These are phyloP conservation scores for Ceratosolen solmsi DNA, from an alignment of 1,140 invertebrate species.

Conservation along the genomic window DNA sequence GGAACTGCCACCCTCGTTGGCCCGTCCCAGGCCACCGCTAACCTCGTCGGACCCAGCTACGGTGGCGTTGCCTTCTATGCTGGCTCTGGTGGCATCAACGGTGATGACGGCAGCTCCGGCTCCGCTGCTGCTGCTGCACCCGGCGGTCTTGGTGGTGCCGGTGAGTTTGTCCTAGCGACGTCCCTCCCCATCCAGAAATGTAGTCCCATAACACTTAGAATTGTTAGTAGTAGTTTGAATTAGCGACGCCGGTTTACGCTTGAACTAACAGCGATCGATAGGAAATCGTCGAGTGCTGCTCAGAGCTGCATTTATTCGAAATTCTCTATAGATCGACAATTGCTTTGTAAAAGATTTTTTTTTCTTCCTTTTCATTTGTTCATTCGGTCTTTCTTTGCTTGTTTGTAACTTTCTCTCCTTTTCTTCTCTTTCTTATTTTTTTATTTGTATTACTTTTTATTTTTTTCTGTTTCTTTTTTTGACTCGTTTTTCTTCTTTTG, in stretches of 20 bases:
- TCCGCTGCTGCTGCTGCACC: constrained; percentile 71
- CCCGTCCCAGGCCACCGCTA: constrained; percentile 69
- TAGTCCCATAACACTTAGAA: background rate
- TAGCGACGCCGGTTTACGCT: background rate
- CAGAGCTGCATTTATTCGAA: no score
- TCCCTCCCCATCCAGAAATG: background rate
- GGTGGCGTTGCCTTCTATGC: constrained; percentile 71
- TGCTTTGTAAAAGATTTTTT: no score
- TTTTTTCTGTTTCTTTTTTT: no score
- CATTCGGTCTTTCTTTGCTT: no score
- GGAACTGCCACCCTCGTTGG: constrained; percentile 71
- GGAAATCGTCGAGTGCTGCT: background rate
- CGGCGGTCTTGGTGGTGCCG: constrained; percentile 62
- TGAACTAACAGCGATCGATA: background rate
- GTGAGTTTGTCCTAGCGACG: constrained; percentile 47
- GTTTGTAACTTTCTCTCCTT: no score
- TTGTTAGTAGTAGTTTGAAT: background rate
- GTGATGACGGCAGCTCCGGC: constrained; percentile 72
- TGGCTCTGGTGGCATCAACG: constrained; percentile 72
- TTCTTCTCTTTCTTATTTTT: no score
- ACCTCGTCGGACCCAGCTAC: constrained; percentile 71
- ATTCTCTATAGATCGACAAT: no score
- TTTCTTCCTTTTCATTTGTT: no score
- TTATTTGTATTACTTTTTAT: no score
- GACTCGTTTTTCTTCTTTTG: no score